Percentiles rank a stretch among this genome's conserved stretches.
Evolutionary conservation across 2,797 vertebrate genomes (phyloP).

Genomic region (Phoeniculus purpureus): DNA sequence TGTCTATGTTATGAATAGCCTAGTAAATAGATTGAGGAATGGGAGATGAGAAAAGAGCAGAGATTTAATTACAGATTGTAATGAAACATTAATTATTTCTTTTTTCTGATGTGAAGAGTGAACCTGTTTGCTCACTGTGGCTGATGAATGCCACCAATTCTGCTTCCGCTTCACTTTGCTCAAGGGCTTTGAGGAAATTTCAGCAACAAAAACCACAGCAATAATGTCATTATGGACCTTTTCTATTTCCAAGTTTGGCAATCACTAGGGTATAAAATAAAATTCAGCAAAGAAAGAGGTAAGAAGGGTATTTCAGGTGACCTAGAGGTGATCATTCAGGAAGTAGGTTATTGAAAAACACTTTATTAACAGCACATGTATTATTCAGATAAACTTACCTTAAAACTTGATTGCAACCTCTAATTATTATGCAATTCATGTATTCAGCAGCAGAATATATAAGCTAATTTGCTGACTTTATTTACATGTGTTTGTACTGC

Average conservation of each 20-base stretch:
- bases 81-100: background rate
- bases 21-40: background rate
- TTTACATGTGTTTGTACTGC: background rate
- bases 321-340: background rate
- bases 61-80: background rate
- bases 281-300: conserved; percentile 6
- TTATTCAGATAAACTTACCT: conserved; percentile 14
- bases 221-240: background rate
- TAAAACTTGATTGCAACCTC: background rate
- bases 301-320: background rate
- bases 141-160: conserved; percentile 40
- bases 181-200: conserved; percentile 38
- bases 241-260: background rate
- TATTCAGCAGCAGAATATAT: background rate
- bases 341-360: background rate
- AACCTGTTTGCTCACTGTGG: background rate
- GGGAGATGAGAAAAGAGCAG: background rate
- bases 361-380: background rate
- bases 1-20: background rate
- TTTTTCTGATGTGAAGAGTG: background rate
- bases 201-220: background rate
- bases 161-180: conserved; percentile 23
- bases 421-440: background rate
- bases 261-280: background rate
- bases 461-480: background rate